phyloP scores from a whole-genome alignment of 2,113 vertebrate genomes.

The Caloenas nicobarica region DNA sequence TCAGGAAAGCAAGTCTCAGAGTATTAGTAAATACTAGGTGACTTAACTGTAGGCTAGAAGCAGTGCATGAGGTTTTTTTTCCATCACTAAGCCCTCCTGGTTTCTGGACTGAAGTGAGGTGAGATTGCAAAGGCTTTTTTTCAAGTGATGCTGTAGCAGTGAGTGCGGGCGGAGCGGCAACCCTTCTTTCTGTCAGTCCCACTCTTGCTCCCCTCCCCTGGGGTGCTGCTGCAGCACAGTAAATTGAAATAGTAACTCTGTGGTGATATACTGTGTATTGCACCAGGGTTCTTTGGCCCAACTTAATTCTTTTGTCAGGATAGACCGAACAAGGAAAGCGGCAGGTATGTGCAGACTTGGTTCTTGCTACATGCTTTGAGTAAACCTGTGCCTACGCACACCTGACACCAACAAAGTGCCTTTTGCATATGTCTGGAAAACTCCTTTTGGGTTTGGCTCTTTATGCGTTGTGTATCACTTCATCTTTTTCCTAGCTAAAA shows the following conservation, averaged over 20 bases:
- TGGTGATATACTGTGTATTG: neutral
- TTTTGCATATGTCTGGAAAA: neutral
- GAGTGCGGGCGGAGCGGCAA: neutral
- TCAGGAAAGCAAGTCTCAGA: neutral
- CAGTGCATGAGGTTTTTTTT: neutral
- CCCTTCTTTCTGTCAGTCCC: neutral
- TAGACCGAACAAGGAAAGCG: neutral
- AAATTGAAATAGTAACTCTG: neutral
- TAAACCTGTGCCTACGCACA: neutral
- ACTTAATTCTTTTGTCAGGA: neutral
- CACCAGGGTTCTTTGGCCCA: neutral
- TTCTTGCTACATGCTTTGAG: neutral
- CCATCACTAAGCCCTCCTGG: neutral
- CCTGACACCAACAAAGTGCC: neutral
- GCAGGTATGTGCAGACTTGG: neutral
- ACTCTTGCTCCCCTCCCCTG: neutral
- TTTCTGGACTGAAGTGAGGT: neutral
- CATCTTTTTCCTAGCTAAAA: neutral
- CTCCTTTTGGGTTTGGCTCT: neutral
- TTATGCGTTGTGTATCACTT: neutral
- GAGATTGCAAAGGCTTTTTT: neutral
- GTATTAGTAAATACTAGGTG: neutral
- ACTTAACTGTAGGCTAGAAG: neutral
- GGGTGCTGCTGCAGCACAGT: neutral
- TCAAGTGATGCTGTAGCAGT: neutral